Percentiles rank a stretch among this genome's conserved stretches.
Conservation (phyloP, 2,113 vertebrate genomes). For the Carollia perspicillata region DNA sequence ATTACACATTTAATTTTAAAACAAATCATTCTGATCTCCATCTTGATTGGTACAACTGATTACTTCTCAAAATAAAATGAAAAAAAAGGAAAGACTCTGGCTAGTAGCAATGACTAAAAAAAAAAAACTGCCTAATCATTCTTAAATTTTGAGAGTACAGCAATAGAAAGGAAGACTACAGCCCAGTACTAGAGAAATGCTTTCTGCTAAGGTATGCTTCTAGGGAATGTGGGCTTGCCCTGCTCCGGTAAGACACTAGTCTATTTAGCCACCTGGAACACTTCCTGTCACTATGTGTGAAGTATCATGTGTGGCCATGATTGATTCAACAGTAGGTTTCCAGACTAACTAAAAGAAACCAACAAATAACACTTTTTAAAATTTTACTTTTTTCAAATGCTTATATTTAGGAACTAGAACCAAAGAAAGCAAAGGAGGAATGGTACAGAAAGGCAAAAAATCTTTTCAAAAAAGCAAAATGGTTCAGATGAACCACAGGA, state of each 20-base stretch:
- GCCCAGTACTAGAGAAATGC: not conserved
- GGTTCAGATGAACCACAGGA: not conserved
- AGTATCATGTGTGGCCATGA: not conserved
- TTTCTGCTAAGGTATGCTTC: slow-evolving; percentile 23
- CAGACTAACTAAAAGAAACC: slow-evolving; percentile 15
- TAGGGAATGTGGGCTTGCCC: not conserved
- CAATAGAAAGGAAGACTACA: not conserved
- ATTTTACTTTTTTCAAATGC: slow-evolving; percentile 1
- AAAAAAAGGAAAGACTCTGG: not conserved
- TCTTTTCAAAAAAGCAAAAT: slow-evolving; percentile 12
- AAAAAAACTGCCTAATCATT: not conserved
- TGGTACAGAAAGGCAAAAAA: not conserved
- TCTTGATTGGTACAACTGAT: not conserved
- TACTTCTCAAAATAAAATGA: slow-evolving; percentile 33
- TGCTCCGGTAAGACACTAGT: not conserved
- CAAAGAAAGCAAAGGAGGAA: not conserved
- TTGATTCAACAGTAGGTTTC: not conserved
- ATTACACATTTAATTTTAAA: slow-evolving; percentile 44
- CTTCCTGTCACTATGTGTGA: slow-evolving; percentile 16
- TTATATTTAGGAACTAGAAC: not conserved
- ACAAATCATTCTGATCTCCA: slow-evolving; percentile 24
- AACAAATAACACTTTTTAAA: not conserved
- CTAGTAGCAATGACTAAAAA: not conserved
- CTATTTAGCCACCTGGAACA: slow-evolving; percentile 42
- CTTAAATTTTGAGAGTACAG: not conserved